Evolutionary conservation across 2,888 invertebrate genomes (phyloP).

Genomic region (Sinelater perroti): DNA sequence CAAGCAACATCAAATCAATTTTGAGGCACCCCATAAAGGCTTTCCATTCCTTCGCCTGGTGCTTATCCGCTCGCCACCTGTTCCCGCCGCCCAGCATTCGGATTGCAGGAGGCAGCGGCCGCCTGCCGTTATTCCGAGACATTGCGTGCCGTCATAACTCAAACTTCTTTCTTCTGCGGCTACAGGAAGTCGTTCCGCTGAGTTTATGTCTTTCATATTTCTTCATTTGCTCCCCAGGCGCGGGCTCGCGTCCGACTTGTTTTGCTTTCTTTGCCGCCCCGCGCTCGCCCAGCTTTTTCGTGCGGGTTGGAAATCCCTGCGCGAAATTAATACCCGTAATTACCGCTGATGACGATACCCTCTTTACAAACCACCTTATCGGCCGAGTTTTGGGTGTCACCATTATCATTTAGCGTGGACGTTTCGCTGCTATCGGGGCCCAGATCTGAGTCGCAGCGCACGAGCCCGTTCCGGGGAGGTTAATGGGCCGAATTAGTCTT

Average conservation of each 20-base stretch:
- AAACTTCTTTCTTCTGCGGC: conserved; percentile 52
- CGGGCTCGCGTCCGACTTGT: conserved; percentile 10
- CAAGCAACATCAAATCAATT: conserved; percentile 35
- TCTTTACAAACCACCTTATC: conserved; percentile 11
- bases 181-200: conserved; percentile 54
- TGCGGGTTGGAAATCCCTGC: conserved; percentile 5
- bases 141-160: conserved; percentile 56
- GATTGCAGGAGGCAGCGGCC: conserved; percentile 38
- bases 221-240: conserved; percentile 54
- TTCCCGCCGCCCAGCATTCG: conserved; percentile 26
- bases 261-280: conserved; percentile 15
- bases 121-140: conserved; percentile 49
- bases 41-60: conserved; percentile 8
- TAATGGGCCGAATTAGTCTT: no score
- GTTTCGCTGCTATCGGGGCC: neutral
- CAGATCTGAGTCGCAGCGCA: neutral
- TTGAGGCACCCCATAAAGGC: conserved; percentile 15
- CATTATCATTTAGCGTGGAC: conserved; percentile 9
- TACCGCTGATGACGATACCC: conserved; percentile 1
- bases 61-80: conserved; percentile 40
- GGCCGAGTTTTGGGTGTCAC: conserved; percentile 4
- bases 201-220: conserved; percentile 61
- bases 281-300: conserved; percentile 3
- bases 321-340: conserved; percentile 10
- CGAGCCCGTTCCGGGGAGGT: neutral